Evolutionary conservation across 2,888 invertebrate genomes (phyloP), one percentile per base, ranked within the genome.

Genomic region (Germaria angustata): DNA sequence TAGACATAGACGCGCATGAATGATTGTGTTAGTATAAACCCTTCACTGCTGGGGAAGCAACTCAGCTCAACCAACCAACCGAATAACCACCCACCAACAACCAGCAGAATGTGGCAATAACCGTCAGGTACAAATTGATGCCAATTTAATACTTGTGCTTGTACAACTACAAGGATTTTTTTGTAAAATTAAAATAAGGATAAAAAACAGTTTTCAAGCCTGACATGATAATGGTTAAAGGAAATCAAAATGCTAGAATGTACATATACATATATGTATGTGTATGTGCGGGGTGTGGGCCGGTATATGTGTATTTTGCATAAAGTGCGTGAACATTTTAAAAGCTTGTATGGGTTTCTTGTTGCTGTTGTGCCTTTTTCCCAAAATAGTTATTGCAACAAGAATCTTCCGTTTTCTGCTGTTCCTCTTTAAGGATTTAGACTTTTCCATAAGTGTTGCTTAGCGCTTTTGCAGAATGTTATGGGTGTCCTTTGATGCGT

Each of bases 121-220:
- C 28, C 57, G 59, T 65, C 79, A 82, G 63, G 59, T 65, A 82
- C 57, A 82, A 79, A 79, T 82, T 75, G 78, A 69, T 78, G 81
- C 61, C 81, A 81, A 78, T 78, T 73, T 68, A 73, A 78, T 65
- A 46, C 49, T 51, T 59, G 15, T 34, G 34, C 59, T 49, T 41
- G 59, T 69, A n/a, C 49, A 61, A 36, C 68, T 24, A 65, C 36
- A 65, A 75, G 53, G 32, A 73, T 57, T 59, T 46, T n/a, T 46
- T 2, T 72, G 61, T 41, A 1, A 28, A 51, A 61, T 36, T 7
- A 20, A 63, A n/a, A 57, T 34, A n/a, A 13, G 15, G 2, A 53
- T 8, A 57, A 20, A 36, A 57, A 34, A 2, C 15, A 69, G 41
- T 66, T 66, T 71, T 63, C 63, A 72, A 57, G 71, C 13, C 55